phyloP scores from a whole-genome alignment of 2,797 vertebrate species.

The Helarctos malayanus region DNA sequence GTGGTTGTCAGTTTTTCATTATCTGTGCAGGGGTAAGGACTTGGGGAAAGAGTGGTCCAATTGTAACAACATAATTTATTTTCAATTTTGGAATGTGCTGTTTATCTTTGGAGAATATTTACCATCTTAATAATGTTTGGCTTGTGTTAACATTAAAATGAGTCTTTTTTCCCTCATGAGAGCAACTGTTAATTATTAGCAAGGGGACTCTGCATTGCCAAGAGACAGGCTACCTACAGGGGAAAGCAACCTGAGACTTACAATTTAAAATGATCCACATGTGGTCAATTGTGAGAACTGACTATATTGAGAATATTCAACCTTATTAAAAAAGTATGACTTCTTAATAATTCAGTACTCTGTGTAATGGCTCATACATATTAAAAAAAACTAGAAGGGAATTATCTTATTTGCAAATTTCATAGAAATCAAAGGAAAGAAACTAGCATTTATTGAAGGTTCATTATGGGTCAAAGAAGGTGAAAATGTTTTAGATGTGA shows the following conservation, averaged over 20 bases:
- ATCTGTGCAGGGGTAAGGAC: neutral
- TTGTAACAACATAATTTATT: constrained; percentile 17
- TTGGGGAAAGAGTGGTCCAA: constrained; percentile 3
- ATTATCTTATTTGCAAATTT: constrained; percentile 42
- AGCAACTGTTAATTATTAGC: constrained; percentile 44
- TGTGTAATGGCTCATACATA: neutral
- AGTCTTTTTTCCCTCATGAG: fast-evolving
- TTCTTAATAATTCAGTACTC: constrained; percentile 53
- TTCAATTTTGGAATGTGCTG: constrained; percentile 32
- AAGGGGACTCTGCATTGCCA: neutral
- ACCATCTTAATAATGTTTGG: constrained; percentile 43
- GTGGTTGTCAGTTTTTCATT: constrained; percentile 55
- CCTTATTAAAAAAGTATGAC: constrained; percentile 41
- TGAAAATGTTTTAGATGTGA: neutral
- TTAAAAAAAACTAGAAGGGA: neutral
- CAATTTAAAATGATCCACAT: constrained; percentile 55
- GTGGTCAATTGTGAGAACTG: constrained; percentile 25
- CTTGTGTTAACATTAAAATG: neutral
- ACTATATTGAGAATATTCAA: neutral
- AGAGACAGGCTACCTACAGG: neutral
- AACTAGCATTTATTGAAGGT: neutral
- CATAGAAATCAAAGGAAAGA: neutral
- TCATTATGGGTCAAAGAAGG: neutral
- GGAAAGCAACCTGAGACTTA: neutral
- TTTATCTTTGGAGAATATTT: constrained; percentile 70